Evolutionary conservation across 2,888 invertebrate genomes (phyloP), one percentile per base, ranked within the genome.

Genomic region (Myopa testacea): DNA sequence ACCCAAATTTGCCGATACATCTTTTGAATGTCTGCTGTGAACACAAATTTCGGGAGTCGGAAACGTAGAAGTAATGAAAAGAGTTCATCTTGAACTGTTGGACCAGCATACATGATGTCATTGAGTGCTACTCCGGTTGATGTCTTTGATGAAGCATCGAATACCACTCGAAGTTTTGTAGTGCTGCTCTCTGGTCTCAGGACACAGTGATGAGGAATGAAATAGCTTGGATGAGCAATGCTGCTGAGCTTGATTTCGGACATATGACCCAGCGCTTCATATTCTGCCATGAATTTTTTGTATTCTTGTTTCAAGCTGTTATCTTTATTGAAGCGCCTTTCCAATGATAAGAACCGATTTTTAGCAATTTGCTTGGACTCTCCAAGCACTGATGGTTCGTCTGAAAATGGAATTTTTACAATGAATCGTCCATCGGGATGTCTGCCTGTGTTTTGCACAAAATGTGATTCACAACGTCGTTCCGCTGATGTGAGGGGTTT

Each of bases 361-460:
- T 26, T 8, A 1, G 62, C 62, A 8, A 26, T n/a, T 10, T 62
- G 26, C 4, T 62, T 26, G 19, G 19, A 62, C 34, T 19, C n/a
- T 26, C 77, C 78, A 1, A 78, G 40, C 12, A 12, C 7, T 12
- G 38, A n/a, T 19, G 75, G 77, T 37, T 75, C 40, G 2, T 75
- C 55, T 40, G 79, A 75, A 26, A 79, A 74, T 45, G 77, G 75
- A 10, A 77, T 16, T 50, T 78, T 76, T 3, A 78, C 63, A 50
- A 73, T 63, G 8, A 78, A 26, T 34, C 72, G 38, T 12, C 76
- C 76, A 37, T 50, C 50, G 50, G 50, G 12, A 50, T 8, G 14
- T 50, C 50, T 50, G 14, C 10, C 3, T 10, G 50, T 50, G 50
- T 50, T 50, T 8, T 10, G 50, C 50, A 50, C 8, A 50, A 50